Evolutionary conservation across 2,113 vertebrate genomes (phyloP).

Genomic region (Tenrec ecaudatus): DNA sequence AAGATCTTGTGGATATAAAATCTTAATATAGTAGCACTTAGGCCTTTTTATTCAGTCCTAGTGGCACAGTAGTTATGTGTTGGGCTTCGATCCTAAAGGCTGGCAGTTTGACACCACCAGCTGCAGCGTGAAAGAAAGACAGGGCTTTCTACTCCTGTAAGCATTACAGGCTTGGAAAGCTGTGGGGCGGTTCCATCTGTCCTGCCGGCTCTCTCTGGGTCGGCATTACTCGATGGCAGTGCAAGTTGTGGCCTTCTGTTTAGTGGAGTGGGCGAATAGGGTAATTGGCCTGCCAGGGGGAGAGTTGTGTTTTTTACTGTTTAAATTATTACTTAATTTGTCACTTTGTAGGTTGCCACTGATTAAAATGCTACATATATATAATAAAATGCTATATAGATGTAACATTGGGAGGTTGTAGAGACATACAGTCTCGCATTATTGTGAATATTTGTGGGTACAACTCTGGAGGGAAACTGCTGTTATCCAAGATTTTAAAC

Average conservation of each 20-base stretch:
- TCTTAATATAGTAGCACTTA: too few relatives aligned
- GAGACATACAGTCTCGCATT: background rate
- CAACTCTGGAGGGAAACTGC: background rate
- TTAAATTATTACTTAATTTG: constrained; percentile 25
- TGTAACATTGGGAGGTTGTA: background rate
- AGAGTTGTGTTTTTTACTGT: constrained; percentile 44
- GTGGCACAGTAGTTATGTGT: too few relatives aligned
- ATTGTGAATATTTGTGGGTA: background rate
- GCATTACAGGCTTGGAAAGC: too few relatives aligned
- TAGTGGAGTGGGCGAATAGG: constrained; percentile 57
- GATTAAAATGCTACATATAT: constrained; percentile 2
- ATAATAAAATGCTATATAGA: constrained; percentile 15
- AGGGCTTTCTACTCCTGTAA: too few relatives aligned
- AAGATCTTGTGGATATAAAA: background rate
- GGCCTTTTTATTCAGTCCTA: too few relatives aligned
- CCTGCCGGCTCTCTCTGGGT: too few relatives aligned
- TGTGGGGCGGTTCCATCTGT: too few relatives aligned
- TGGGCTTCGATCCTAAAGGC: too few relatives aligned
- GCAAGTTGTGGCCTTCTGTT: constrained; percentile 61
- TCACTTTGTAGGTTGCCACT: background rate
- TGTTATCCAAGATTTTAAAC: too few relatives aligned
- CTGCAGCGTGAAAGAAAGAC: too few relatives aligned
- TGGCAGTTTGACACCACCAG: too few relatives aligned
- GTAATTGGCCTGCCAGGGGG: constrained; percentile 24
- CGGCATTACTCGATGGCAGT: too few relatives aligned